A percentile compares a stretch with the other conserved stretches of the same genome.
Evolutionary conservation across 2,113 vertebrate genomes (phyloP).

Genomic region (Cephalopterus ornatus): DNA sequence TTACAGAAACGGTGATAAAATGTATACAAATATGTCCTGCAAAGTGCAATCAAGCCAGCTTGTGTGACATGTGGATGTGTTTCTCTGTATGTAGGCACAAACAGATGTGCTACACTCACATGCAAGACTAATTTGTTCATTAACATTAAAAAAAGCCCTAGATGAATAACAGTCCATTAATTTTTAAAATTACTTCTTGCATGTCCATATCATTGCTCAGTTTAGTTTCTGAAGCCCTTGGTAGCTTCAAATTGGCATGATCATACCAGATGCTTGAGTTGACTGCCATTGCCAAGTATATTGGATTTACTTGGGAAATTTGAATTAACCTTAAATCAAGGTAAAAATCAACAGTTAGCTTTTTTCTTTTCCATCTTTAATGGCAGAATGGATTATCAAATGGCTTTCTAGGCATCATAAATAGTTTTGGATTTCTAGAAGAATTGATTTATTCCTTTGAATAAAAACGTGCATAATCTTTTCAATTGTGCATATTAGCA

Average conservation of each 20-base stretch:
- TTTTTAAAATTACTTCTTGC: conserved; percentile 48
- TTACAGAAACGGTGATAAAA: conserved; percentile 54
- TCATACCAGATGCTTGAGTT: neutral
- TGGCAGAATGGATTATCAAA: neutral
- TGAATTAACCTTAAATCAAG: neutral
- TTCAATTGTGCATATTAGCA: neutral
- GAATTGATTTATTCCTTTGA: neutral
- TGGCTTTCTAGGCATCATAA: neutral
- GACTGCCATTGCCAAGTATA: neutral
- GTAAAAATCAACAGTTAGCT: neutral
- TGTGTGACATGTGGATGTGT: conserved; percentile 51
- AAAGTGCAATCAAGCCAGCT: conserved; percentile 50
- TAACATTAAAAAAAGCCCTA: neutral
- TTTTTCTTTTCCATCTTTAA: neutral
- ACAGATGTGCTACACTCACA: conserved; percentile 46
- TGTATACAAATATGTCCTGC: conserved; percentile 54
- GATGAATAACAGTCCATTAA: conserved; percentile 44
- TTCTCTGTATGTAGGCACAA: neutral
- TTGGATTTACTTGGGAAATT: neutral
- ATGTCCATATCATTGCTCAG: neutral
- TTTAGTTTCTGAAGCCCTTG: neutral
- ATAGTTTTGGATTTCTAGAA: neutral
- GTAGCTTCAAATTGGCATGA: neutral
- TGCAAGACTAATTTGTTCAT: conserved; percentile 56
- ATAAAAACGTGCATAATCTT: neutral